phyloP scores from a whole-genome alignment of 2,888 invertebrate species.

The Lepeophtheirus nordmannii region DNA sequence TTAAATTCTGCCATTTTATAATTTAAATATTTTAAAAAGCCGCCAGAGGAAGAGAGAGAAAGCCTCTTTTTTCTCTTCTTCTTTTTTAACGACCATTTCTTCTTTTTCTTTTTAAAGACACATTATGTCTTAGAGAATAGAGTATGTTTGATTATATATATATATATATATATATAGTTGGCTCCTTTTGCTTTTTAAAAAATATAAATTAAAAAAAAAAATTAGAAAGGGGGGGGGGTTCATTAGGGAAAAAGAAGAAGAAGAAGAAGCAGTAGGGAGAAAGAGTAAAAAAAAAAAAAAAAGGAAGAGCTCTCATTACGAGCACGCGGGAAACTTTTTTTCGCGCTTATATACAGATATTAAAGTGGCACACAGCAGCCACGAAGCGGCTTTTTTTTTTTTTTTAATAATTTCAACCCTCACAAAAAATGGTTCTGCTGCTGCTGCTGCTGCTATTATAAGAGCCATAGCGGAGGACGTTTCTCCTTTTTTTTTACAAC shows the following conservation, averaged over 20 bases:
- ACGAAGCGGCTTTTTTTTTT: background rate
- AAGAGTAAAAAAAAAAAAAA: background rate
- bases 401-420: background rate
- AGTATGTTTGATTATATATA: conserved; percentile 16
- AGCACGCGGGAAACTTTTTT: background rate
- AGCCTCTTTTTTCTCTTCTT: background rate
- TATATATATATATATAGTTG: conserved; percentile 18
- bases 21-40: conserved; percentile 7
- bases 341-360: conserved; percentile 11
- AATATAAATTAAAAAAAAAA: conserved; percentile 13
- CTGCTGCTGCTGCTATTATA: background rate
- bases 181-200: background rate
- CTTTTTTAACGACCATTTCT: background rate
- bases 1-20: background rate
- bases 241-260: background rate
- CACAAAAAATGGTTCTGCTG: background rate
- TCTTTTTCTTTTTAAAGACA: conserved; percentile 5
- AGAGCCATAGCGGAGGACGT: conserved; percentile 14
- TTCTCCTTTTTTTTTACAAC: background rate
- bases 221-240: conserved; percentile 8
- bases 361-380: conserved; percentile 16
- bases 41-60: conserved; percentile 4
- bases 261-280: background rate
- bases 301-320: background rate
- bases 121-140: conserved; percentile 4